Conservation (phyloP, 2,797 vertebrate species). For the Takifugu ocellatus region DNA sequence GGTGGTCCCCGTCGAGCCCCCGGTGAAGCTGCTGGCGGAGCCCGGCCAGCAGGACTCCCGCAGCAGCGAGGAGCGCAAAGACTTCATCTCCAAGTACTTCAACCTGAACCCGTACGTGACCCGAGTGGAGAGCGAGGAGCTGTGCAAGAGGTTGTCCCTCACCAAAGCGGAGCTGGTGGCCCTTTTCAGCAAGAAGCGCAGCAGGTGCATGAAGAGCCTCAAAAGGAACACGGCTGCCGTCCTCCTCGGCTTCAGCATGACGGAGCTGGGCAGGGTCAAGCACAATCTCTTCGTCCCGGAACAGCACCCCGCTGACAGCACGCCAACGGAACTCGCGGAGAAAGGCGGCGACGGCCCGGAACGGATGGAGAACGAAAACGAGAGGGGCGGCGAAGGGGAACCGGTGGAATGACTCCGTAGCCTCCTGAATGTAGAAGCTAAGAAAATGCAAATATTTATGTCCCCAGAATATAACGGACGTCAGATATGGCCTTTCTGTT, state of each 20-base stretch:
- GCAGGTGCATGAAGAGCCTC: constrained; percentile 85
- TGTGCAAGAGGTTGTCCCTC: constrained; percentile 78
- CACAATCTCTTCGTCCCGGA: constrained; percentile 75
- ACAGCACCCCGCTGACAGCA: constrained; percentile 22
- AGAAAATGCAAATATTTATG: constrained; percentile 7
- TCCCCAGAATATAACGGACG: constrained; percentile 5
- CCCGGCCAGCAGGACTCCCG: constrained; percentile 73
- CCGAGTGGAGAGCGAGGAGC: constrained; percentile 83
- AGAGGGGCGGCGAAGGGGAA: constrained; percentile 9
- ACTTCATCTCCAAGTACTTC: constrained; percentile 90
- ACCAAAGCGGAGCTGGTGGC: constrained; percentile 85
- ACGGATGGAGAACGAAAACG: constrained; percentile 39
- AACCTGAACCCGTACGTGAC: constrained; percentile 86
- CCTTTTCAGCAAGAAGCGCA: constrained; percentile 84
- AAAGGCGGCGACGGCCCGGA: constrained; percentile 14
- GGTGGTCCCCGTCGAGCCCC: constrained; percentile 46
- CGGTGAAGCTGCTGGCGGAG: constrained; percentile 78
- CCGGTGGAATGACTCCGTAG: constrained; percentile 29
- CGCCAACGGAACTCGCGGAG: constrained; percentile 18
- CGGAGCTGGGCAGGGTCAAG: constrained; percentile 83
- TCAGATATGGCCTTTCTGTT: constrained; percentile 32
- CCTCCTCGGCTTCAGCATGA: constrained; percentile 92
- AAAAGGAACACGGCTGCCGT: constrained; percentile 76
- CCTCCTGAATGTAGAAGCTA: constrained; percentile 4
- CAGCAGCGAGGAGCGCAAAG: constrained; percentile 79